Conservation (phyloP, 2,113 vertebrate species). For the Atherinomorus stipes region DNA sequence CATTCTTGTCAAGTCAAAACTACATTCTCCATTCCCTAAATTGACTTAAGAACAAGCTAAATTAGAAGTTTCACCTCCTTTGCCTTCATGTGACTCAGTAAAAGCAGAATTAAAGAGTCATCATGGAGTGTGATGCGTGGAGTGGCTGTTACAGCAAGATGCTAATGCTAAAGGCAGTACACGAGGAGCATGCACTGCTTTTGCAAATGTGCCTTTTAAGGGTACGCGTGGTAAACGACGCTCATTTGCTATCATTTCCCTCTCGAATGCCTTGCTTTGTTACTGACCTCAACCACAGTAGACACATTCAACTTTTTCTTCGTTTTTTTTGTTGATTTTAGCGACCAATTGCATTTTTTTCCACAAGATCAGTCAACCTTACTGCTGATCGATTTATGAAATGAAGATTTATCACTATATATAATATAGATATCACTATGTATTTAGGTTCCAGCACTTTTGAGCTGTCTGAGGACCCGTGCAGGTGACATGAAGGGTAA, state of each 20-base stretch:
- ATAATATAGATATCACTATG: neutral
- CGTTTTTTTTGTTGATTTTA: slow-evolving; percentile 24
- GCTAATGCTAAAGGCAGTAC: slow-evolving; percentile 12
- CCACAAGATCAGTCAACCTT: slow-evolving; percentile 2
- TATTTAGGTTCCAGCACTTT: slow-evolving; percentile 64
- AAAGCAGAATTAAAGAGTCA: slow-evolving; percentile 30
- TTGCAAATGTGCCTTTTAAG: slow-evolving; percentile 63
- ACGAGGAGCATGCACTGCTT: slow-evolving; percentile 39
- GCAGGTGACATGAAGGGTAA: slow-evolving; percentile 56
- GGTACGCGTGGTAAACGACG: slow-evolving; percentile 36
- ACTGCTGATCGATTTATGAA: slow-evolving; percentile 50
- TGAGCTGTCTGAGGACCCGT: slow-evolving; percentile 43
- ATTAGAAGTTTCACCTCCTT: slow-evolving; percentile 3
- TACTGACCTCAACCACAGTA: slow-evolving; percentile 46
- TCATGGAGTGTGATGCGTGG: neutral
- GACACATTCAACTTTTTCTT: slow-evolving; percentile 20
- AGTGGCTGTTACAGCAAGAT: slow-evolving; percentile 14
- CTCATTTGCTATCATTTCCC: slow-evolving; percentile 40
- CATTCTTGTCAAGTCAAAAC: slow-evolving; percentile 2
- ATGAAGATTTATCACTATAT: slow-evolving; percentile 36
- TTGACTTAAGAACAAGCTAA: neutral
- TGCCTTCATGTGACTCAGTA: neutral
- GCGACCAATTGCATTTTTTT: slow-evolving; percentile 49
- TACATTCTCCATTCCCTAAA: neutral
- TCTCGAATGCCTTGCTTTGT: slow-evolving; percentile 38